phyloP scores from a whole-genome alignment of 2,888 invertebrate genomes.

The Homarus gammarus region DNA sequence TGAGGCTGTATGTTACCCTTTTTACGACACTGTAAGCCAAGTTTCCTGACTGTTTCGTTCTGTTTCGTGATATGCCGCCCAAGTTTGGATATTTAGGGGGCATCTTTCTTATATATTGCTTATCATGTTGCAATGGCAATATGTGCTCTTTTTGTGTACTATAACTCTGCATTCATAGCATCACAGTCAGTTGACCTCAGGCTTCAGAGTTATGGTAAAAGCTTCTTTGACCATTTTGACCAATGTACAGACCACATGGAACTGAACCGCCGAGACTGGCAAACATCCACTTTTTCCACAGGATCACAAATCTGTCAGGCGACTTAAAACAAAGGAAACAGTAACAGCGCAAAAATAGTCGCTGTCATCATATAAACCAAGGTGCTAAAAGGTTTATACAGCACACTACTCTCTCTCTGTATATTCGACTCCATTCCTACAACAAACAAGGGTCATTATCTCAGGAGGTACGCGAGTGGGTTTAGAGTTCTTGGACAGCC shows the following conservation, averaged over 20 bases:
- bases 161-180: not conserved
- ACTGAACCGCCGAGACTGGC: conserved; percentile 46
- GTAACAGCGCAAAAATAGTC: conserved; percentile 72
- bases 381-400: conserved; percentile 48
- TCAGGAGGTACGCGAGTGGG: not conserved
- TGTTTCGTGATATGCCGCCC: conserved; percentile 50
- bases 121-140: conserved; percentile 20
- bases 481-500: conserved; percentile 18
- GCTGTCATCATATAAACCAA: conserved; percentile 62
- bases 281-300: conserved; percentile 64
- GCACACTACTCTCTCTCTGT: not conserved
- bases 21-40: conserved; percentile 58
- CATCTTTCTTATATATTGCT: conserved; percentile 29
- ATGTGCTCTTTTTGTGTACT: not conserved
- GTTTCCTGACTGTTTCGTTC: conserved; percentile 65
- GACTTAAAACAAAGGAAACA: conserved; percentile 70
- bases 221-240: conserved; percentile 29
- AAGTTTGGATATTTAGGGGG: conserved; percentile 12
- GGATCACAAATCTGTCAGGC: conserved; percentile 69
- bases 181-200: not conserved
- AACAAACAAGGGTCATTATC: conserved; percentile 35
- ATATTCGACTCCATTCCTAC: conserved; percentile 42
- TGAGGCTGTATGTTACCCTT: conserved; percentile 64
- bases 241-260: conserved; percentile 17
- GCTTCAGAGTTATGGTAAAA: not conserved